Base-by-base conservation (phyloP, 1,140 invertebrate genomes). In the Aphelenchoides fujianensis region DNA sequence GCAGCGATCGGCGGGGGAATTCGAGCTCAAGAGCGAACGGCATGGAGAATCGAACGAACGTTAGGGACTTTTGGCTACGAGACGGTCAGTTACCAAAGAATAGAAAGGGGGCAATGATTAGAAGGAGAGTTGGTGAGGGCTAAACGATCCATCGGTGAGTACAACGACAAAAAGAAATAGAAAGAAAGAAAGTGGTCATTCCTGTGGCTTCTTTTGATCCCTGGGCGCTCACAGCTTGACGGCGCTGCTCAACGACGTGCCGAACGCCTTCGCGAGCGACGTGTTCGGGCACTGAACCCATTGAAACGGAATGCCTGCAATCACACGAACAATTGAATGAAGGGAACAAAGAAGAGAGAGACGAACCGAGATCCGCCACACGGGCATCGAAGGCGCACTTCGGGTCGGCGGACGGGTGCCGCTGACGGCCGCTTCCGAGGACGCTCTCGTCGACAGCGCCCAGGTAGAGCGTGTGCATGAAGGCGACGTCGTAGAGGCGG, bases 391-490 rank as follows among this genome's bases (percentile, higher is more conserved):
- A 59, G 34, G 5, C 5, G 23, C 55, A 59, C 7, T 7, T 59
- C 5, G 23, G 34, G 5, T 59, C 55, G 55, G 12, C 19, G 5
- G 55, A 59, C 12, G 28, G 28, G 5, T 59, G 55, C 5, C 55
- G 55, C 7, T 16, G 28, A 7, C 23, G 5, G 28, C 55, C 55
- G 27, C 12, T 27, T 30, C 5, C 55, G 19, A 59, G 7, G 19
- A 35, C 32, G 16, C 28, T 34, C 34, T 70, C 69, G 54, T 71
- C 61, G 5, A 72, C 3, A 27, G 55, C 69, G 19, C 70, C 68
- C 2, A 72, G 27, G 23, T 72, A 72, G n/a, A 70, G 55, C n/a
- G 69, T 36, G 53, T 70, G 69, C 37, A 53, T 53, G 35, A 34
- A 54, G 0, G 16, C n/a, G 5, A 74, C 31, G 2, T 61, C 34